phyloP scores from a whole-genome alignment of 92 coral and sea anemone species.

The Paramuricea clavata region DNA sequence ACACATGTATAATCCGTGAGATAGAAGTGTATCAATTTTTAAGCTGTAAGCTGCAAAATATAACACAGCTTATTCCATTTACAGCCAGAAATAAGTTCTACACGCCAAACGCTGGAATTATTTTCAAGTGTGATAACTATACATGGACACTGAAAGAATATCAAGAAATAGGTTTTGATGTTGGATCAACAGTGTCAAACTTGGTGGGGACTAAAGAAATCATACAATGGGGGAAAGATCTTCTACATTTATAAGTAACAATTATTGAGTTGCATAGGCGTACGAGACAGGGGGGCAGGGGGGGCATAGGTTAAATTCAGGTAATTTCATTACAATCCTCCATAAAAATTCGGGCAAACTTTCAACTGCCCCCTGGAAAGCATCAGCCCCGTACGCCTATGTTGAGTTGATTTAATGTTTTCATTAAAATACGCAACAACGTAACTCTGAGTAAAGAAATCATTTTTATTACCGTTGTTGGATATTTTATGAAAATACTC shows the following conservation, averaged over 20 bases:
- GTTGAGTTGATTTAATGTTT: too few relatives aligned
- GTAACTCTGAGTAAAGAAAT: too few relatives aligned
- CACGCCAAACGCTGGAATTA: slow-evolving; percentile 26
- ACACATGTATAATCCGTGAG: slow-evolving; percentile 25
- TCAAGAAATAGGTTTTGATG: slow-evolving; percentile 32
- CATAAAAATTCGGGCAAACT: too few relatives aligned
- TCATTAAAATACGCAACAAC: too few relatives aligned
- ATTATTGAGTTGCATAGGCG: too few relatives aligned
- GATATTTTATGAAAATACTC: too few relatives aligned
- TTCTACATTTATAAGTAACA: slow-evolving; percentile 18
- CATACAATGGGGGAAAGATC: slow-evolving; percentile 42
- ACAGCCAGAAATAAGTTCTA: slow-evolving; percentile 36
- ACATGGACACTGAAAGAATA: slow-evolving; percentile 42
- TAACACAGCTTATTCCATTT: slow-evolving; percentile 34
- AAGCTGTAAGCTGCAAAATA: slow-evolving; percentile 29
- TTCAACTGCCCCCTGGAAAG: too few relatives aligned
- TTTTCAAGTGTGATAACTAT: slow-evolving; percentile 25
- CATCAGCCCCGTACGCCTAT: too few relatives aligned
- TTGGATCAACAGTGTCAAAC: slow-evolving; percentile 42
- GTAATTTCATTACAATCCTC: too few relatives aligned
- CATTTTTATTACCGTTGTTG: too few relatives aligned
- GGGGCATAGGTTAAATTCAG: too few relatives aligned
- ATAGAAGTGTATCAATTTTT: slow-evolving; percentile 26
- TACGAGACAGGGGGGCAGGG: too few relatives aligned
- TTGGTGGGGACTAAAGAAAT: slow-evolving; percentile 22